Conservation (phyloP, 2,113 vertebrate genomes). For the Phalacrocorax brasilianus region DNA sequence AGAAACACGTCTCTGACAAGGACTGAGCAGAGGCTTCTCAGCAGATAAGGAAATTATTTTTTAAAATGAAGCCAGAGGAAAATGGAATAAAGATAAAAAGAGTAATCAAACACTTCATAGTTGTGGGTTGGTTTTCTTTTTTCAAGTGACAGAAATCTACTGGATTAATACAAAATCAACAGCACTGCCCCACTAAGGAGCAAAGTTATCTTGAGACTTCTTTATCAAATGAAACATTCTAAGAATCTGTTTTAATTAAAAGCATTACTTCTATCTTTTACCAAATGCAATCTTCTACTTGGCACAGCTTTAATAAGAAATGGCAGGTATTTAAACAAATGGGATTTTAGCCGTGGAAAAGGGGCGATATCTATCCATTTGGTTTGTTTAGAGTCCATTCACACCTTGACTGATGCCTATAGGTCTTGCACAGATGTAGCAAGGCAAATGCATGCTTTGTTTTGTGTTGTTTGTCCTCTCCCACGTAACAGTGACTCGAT, state of each 20-base stretch:
- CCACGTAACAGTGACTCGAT: not conserved
- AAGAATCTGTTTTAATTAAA: slow-evolving; percentile 47
- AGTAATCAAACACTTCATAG: slow-evolving; percentile 53
- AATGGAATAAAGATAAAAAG: slow-evolving; percentile 69
- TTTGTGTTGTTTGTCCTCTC: not conserved
- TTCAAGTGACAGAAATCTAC: slow-evolving; percentile 49
- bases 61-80: slow-evolving; percentile 54
- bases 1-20: slow-evolving; percentile 45
- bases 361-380: not conserved
- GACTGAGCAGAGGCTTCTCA: slow-evolving; percentile 27
- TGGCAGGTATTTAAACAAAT: slow-evolving; percentile 38
- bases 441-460: not conserved
- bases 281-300: not conserved
- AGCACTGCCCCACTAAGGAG: slow-evolving; percentile 17
- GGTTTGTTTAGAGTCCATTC: slow-evolving; percentile 30
- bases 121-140: not conserved
- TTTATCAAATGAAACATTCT: slow-evolving; percentile 47
- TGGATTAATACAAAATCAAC: slow-evolving; percentile 54
- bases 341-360: slow-evolving; percentile 6
- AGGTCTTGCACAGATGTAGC: not conserved
- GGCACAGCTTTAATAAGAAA: slow-evolving; percentile 22
- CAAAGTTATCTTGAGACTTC: slow-evolving; percentile 67
- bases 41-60: slow-evolving; percentile 69
- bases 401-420: not conserved
- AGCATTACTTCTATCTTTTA: slow-evolving; percentile 19